Percentiles rank a stretch among this genome's conserved stretches.
Evolutionary conservation across 92 coral and sea anemone species (phyloP).

Genomic region (Pocillopora meandrina): DNA sequence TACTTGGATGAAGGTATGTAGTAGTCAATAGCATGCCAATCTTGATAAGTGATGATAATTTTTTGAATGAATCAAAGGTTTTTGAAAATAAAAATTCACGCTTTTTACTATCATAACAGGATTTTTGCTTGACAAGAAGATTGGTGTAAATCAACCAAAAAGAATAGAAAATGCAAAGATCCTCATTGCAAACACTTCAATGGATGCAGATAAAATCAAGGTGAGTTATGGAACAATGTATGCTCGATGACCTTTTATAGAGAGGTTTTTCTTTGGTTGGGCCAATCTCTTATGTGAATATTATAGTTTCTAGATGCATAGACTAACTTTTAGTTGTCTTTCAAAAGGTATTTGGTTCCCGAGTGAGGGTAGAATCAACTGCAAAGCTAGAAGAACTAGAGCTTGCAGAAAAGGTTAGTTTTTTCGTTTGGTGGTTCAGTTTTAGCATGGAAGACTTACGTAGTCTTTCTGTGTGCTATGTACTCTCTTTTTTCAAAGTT

Average conservation of each 20-base stretch:
- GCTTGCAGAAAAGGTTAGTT: constrained; percentile 90
- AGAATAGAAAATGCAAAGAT: constrained; percentile 91
- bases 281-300: too few relatives aligned
- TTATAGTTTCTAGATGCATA: neutral
- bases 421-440: neutral
- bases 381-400: constrained; percentile 97
- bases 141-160: constrained; percentile 99
- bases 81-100: neutral
- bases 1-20: constrained; percentile 93
- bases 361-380: constrained; percentile 97
- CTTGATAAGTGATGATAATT: neutral
- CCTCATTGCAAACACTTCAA: constrained; percentile 92
- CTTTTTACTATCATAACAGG: constrained; percentile 53
- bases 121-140: constrained; percentile 93
- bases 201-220: constrained; percentile 99
- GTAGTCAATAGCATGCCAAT: neutral
- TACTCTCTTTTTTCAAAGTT: neutral
- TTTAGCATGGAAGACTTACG: neutral
- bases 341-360: constrained; percentile 93
- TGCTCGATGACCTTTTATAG: neutral
- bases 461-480: neutral
- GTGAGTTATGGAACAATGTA: constrained; percentile 36
- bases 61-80: too few relatives aligned
- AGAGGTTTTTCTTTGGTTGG: too few relatives aligned
- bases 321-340: neutral